Base-by-base conservation (phyloP, 2,113 vertebrate species). In the Paradoxurus hermaphroditus region DNA sequence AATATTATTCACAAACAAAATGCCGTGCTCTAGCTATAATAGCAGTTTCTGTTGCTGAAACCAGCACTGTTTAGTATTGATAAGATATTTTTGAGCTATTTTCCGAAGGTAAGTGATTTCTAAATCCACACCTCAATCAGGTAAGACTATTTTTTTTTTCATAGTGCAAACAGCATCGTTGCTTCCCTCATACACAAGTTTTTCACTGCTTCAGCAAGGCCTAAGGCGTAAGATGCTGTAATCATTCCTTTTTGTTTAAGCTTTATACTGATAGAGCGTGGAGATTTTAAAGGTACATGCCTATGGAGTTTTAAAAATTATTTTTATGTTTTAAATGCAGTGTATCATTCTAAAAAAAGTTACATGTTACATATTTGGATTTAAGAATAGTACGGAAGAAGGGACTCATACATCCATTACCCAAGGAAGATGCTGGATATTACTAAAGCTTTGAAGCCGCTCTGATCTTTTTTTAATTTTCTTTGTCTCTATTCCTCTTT, bases 31-130 rank as follows among this genome's bases (percentile, higher is more conserved):
- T 68, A 56, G 12, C 2, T n/a, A 14, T 56, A 62, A 13, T 86
- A 88, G 25, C 23, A 36, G 0, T 90, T 92, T 90, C 59, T 88
- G 44, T 93, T 92, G n/a, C 59, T 86, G 62, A 91, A 88, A 59
- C 31, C 46, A 86, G 15, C 51, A 63, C 59, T 88, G 11, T 77
- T 86, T 73, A 62, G 16, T 91, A 34, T 86, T 10, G 41, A 0
- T 59, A 86, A 90, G 23, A 31, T 88, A 75, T 59, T 70, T 87
- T 94, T 79, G 46, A 91, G 36, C 34, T 34, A 4, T 91, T 96
- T 96, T 95, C 46, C 65, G 36, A 75, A 93, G 70, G 14, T 82
- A 81, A 97, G 34, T 89, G 46, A 84, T 86, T 81, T 88, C 85
- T 95, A 34, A 85, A 79, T 53, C 11, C 88, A 49, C 25, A 39